phyloP scores from a whole-genome alignment of 2,113 vertebrate species.

The Oophaga pumilio region DNA sequence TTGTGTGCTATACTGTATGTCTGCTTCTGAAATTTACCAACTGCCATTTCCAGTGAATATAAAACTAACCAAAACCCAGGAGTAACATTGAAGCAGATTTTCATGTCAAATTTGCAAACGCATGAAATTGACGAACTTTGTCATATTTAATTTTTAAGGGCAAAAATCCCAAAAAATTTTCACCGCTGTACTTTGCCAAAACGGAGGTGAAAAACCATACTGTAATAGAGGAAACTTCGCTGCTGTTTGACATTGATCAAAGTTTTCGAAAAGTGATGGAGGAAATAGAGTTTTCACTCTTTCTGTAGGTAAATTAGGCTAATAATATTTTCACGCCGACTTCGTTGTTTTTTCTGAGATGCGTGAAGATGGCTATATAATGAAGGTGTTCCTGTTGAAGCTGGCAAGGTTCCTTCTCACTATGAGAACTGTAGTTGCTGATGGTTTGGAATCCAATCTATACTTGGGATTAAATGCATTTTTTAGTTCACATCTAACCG shows the following conservation, averaged over 20 bases:
- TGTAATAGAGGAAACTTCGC: slow-evolving; percentile 18
- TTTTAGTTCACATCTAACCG: neutral
- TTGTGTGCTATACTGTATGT: neutral
- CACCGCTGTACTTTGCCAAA: slow-evolving; percentile 18
- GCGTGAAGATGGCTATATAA: slow-evolving; percentile 27
- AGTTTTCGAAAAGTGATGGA: neutral
- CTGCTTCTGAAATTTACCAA: neutral
- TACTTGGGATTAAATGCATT: slow-evolving; percentile 4
- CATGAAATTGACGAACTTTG: slow-evolving; percentile 27
- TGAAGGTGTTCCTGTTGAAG: slow-evolving; percentile 49
- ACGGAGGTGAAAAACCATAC: slow-evolving; percentile 26
- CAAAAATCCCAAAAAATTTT: slow-evolving; percentile 15
- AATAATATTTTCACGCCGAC: slow-evolving; percentile 9
- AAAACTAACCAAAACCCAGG: neutral
- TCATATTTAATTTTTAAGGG: slow-evolving; percentile 36
- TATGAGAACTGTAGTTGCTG: neutral
- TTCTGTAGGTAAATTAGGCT: slow-evolving; percentile 17
- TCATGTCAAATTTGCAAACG: slow-evolving; percentile 47
- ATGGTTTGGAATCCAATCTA: slow-evolving; percentile 37
- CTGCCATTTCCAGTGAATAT: neutral
- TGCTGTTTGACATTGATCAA: slow-evolving; percentile 20
- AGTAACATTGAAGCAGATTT: slow-evolving; percentile 23
- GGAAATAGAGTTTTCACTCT: slow-evolving; percentile 40
- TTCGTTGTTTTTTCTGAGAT: slow-evolving; percentile 26
- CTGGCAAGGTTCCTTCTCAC: slow-evolving; percentile 4